Evolutionary conservation across 2,113 vertebrate species (phyloP).

Genomic region (Carassius auratus): DNA sequence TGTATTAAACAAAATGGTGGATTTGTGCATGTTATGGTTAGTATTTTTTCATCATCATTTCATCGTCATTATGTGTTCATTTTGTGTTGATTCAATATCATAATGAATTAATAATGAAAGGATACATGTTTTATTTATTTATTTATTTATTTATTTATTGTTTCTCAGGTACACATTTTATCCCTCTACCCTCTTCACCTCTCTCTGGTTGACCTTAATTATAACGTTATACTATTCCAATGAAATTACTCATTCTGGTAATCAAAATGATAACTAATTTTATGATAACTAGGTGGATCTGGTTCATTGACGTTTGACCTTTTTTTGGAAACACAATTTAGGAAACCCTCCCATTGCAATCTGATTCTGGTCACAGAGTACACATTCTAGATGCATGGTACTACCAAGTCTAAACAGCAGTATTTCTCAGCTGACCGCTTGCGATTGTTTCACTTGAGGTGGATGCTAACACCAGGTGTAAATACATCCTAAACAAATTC

Average conservation of each 20-base stretch:
- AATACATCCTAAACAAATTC: not conserved
- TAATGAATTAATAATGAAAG: not conserved
- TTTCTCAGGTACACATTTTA: too few relatives aligned
- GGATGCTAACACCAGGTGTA: not conserved
- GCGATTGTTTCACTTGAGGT: not conserved
- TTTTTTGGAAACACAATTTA: not conserved
- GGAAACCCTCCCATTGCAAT: not conserved
- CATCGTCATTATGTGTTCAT: too few relatives aligned
- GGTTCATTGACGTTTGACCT: too few relatives aligned
- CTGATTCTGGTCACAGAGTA: not conserved
- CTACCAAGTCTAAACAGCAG: not conserved
- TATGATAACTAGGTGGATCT: too few relatives aligned
- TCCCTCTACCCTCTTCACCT: not conserved
- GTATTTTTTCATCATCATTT: not conserved
- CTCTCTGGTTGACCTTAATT: conserved; percentile 22
- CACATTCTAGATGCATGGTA: not conserved
- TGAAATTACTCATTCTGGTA: conserved; percentile 5
- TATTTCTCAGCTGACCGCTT: not conserved
- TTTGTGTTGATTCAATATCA: not conserved
- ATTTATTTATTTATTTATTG: not conserved
- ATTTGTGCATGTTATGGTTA: not conserved
- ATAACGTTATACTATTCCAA: not conserved
- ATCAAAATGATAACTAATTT: not conserved
- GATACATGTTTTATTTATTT: not conserved
- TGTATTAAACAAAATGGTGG: not conserved